Evolutionary conservation across 2,888 invertebrate species (phyloP).

Genomic region (Dorcus parallelipipedus): DNA sequence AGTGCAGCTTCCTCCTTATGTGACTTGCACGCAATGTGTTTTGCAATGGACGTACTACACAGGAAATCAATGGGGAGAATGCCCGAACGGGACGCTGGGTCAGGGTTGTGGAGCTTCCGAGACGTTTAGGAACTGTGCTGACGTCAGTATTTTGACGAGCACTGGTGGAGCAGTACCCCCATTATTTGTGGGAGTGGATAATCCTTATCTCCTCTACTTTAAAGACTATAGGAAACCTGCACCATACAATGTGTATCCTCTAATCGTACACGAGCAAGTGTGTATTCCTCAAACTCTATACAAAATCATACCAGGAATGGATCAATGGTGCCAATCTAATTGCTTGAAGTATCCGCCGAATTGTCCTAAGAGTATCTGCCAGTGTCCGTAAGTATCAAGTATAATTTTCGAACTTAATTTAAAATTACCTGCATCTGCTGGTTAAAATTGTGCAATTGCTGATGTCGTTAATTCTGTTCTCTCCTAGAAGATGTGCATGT

Average conservation of each 20-base stretch:
- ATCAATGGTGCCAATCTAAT: conserved; percentile 80
- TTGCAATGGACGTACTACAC: conserved; percentile 93
- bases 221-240: conserved; percentile 64
- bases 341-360: conserved; percentile 84
- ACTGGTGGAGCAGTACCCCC: conserved; percentile 72
- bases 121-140: conserved; percentile 89
- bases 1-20: conserved; percentile 74
- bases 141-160: conserved; percentile 77
- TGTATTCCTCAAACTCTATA: conserved; percentile 67
- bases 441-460: no score
- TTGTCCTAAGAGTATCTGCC: conserved; percentile 72
- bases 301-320: conserved; percentile 70
- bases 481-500: no score
- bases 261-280: conserved; percentile 78
- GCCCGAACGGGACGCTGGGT: conserved; percentile 80
- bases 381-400: conserved; percentile 72
- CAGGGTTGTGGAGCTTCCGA: conserved; percentile 89
- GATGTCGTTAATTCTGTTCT: no score
- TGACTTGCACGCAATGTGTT: conserved; percentile 86
- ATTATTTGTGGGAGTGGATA: conserved; percentile 63
- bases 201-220: conserved; percentile 76
- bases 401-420: no score
- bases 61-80: conserved; percentile 91
- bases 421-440: no score
- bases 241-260: conserved; percentile 64